Evolutionary conservation across 2,797 vertebrate species (phyloP).

Genomic region (Craterocephalus amniculus): DNA sequence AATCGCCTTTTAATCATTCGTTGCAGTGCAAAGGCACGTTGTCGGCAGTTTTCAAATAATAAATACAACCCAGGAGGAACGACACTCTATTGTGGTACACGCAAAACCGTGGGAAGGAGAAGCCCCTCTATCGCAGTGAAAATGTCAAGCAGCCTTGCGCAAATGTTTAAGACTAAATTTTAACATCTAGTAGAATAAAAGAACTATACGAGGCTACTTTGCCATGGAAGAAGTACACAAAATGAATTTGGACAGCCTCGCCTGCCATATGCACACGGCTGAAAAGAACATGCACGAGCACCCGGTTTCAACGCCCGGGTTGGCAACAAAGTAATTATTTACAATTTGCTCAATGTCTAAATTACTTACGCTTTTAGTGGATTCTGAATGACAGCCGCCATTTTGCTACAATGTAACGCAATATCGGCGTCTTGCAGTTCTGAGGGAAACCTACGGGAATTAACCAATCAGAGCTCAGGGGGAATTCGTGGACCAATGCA

Average conservation of each 20-base stretch:
- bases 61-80: conserved; percentile 64
- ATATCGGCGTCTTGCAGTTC: conserved; percentile 98
- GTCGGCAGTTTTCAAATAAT: conserved; percentile 76
- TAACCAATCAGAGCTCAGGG: conserved; percentile 84
- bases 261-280: conserved; percentile 52
- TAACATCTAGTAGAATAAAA: conserved; percentile 67
- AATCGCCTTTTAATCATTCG: conserved; percentile 64
- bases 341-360: conserved; percentile 72
- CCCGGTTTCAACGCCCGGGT: conserved; percentile 35
- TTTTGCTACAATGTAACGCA: conserved; percentile 99
- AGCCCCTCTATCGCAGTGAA: conserved; percentile 23
- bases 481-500: conserved; percentile 88
- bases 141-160: conserved; percentile 52
- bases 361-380: conserved; percentile 99
- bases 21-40: conserved; percentile 64
- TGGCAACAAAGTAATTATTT: conserved; percentile 67
- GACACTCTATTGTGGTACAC: conserved; percentile 55
- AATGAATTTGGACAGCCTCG: conserved; percentile 76
- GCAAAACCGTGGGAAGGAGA: conserved; percentile 35
- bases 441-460: conserved; percentile 91
- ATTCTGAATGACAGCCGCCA: conserved; percentile 99
- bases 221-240: conserved; percentile 78
- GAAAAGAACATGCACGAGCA: conserved; percentile 46
- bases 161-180: conserved; percentile 54
- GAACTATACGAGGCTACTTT: conserved; percentile 79